Evolutionary conservation across 2,797 vertebrate genomes (phyloP), one percentile per base, ranked within the genome.

Genomic region (Sebastes itinus): DNA sequence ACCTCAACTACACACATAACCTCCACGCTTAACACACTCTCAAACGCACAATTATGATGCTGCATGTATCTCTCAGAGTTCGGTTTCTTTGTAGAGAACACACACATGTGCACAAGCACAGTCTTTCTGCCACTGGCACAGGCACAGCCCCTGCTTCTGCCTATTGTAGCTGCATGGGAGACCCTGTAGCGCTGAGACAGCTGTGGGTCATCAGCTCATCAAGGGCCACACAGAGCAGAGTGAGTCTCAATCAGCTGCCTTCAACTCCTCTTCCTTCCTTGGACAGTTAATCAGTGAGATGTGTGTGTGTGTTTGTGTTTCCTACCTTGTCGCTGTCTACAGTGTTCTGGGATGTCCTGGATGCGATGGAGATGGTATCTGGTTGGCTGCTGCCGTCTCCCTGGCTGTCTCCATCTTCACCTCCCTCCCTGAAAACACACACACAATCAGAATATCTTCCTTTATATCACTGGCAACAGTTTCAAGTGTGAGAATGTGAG

Each of bases 281-380:
- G 2, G 10, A 11, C 9, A 4, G 0, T 4, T 1, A 18, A 5
- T 20, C 3, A n/a, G 2, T 22, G 20, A 52, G 46, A 30, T 52
- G 13, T 54, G 32, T 5, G 38, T 49, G 12, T 54, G 4, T 13
- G 11, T 16, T n/a, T 22, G 38, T 35, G 32, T 4, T 1, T 94
- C 96, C 91, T 97, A 99, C 98, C 97, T 99, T 99, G 95, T 99
- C 98, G 61, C 98, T 99, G 95, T 99, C 98, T 79, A 98, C 95
- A 23, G 98, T 99, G 95, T 99, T 99, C 95, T 99, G 98, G 25
- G 98, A 99, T 2, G 98, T 99, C 87, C 98, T 96, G 76, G 98
- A 99, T 20, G 98, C 98, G 46, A 99, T 98, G 87, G 98, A 99
- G 94, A 99, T 97, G 75, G 97, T 99, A 77, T 99, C 98, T 14